Percentiles rank a stretch among this genome's conserved stretches.
Conservation (phyloP, 2,797 vertebrate genomes). For the Semaprochilodus insignis region DNA sequence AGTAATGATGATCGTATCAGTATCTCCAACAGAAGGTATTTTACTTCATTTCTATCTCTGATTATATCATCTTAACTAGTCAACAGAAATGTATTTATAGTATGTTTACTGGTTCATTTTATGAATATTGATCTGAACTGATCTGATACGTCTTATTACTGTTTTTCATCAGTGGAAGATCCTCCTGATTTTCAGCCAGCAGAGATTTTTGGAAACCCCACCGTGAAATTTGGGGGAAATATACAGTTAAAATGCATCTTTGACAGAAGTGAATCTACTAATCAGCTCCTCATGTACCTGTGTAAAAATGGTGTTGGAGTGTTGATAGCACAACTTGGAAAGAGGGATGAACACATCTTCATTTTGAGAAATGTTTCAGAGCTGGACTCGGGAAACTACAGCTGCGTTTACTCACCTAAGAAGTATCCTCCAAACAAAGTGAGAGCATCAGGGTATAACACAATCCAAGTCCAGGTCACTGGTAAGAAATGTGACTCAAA, state of each 20-base stretch:
- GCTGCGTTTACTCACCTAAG: neutral
- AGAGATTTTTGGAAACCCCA: constrained; percentile 4
- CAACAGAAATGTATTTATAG: too few relatives aligned
- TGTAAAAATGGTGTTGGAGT: constrained; percentile 25
- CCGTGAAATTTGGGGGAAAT: neutral
- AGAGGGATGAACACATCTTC: neutral
- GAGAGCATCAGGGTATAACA: neutral
- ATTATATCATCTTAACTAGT: neutral
- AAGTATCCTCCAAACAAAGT: neutral
- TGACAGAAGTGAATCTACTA: neutral
- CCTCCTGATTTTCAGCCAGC: constrained; percentile 12
- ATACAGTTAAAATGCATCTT: neutral
- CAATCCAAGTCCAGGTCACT: neutral
- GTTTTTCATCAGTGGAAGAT: neutral
- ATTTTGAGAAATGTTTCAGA: constrained; percentile 13
- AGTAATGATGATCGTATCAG: neutral
- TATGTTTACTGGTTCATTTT: too few relatives aligned
- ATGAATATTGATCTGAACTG: too few relatives aligned
- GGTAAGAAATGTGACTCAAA: neutral
- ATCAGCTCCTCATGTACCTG: constrained; percentile 27
- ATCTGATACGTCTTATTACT: too few relatives aligned
- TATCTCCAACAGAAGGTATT: neutral
- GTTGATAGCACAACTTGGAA: neutral
- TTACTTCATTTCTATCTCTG: neutral
- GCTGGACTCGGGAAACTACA: constrained; percentile 18